Conservation (phyloP, 2,113 vertebrate species). For the Polypterus senegalus region DNA sequence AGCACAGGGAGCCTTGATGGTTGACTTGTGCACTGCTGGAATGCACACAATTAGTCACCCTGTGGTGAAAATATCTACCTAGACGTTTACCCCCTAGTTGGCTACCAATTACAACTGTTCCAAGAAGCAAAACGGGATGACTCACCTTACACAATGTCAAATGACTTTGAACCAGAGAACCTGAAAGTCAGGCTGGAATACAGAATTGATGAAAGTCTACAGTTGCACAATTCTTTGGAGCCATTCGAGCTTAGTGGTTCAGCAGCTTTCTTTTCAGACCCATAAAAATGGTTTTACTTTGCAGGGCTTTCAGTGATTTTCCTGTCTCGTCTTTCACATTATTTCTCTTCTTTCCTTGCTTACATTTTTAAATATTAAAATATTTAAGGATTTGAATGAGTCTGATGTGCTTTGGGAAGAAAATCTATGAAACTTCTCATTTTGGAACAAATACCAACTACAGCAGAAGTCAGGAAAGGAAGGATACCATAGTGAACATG, state of each 20-base stretch:
- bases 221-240: conserved; percentile 3
- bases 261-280: conserved; percentile 10
- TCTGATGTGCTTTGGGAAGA: too few relatives aligned
- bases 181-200: conserved; percentile 16
- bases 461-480: too few relatives aligned
- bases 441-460: too few relatives aligned
- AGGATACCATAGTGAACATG: too few relatives aligned
- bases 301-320: conserved; percentile 12
- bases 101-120: not conserved
- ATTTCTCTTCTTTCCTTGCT: conserved; percentile 6
- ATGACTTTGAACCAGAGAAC: conserved; percentile 14
- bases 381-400: not conserved
- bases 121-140: conserved; percentile 7
- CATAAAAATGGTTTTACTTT: conserved; percentile 7
- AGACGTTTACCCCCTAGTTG: not conserved
- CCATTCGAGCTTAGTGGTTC: conserved; percentile 8
- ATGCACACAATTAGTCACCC: conserved; percentile 2
- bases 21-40: not conserved
- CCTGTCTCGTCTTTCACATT: conserved; percentile 12
- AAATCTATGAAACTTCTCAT: too few relatives aligned
- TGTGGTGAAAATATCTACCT: not conserved
- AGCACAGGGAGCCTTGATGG: not conserved
- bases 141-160: conserved; percentile 9
- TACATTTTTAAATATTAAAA: not conserved
- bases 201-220: not conserved